Evolutionary conservation across 2,888 invertebrate species (phyloP), one percentile per base, ranked within the genome.

Genomic region (Aelia acuminata): DNA sequence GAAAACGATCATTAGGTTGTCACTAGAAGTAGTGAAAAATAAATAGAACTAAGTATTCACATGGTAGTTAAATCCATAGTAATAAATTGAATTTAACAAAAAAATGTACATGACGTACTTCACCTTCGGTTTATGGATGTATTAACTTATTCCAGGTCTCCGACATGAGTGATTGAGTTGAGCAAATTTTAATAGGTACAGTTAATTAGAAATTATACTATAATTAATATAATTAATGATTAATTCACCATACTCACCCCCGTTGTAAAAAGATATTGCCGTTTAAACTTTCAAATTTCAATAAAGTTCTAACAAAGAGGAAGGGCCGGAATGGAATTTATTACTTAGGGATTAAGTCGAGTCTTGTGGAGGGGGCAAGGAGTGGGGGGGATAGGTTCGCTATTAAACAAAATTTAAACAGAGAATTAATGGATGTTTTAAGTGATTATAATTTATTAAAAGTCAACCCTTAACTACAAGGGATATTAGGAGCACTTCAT

Each of bases 381-480:
- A 18, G 8, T 10, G n/a, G 10, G 31, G 13, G n/a, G 8, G 13
- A 10, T 5, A 15, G 31, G 35, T 3, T 7, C 70, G 70, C 70
- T 70, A 75, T 75, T 43, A 84, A 84, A 84, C 49, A 84, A 84
- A 84, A 85, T 50, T 50, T 85, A 85, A 49, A 85, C 49, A 49
- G 85, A 85, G 50, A 50, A 85, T 85, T 49, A 85, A 85, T 50
- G 85, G 50, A 85, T 49, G 49, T 49, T 35, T 50, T 85, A 85
- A 85, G 49, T 50, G 85, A 85, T 85, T 49, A 50, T 85, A 85
- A 85, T 85, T 85, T 50, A 85, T 85, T 85, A 85, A 85, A 49
- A 50, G 85, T 35, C 85, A 85, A 53, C 53, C 31, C 85, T 85
- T 85, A 85, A 85, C 85, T 31, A 85, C 35, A 35, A 11, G 26